Base-by-base conservation (phyloP, 2,888 invertebrate species). In the Arrhopalites spinosus region DNA sequence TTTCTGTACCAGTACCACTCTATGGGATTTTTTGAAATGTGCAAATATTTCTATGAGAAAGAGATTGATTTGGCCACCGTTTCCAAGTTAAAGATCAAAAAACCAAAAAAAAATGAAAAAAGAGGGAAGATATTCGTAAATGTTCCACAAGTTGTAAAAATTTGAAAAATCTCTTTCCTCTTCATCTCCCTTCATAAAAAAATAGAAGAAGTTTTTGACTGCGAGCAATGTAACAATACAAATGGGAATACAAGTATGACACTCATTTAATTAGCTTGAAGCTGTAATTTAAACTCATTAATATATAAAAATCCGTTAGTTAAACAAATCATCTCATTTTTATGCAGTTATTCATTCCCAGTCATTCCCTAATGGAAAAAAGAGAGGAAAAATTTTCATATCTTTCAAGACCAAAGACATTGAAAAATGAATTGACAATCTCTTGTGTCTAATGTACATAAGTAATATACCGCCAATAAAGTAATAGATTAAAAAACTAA, bases 321-420 rank as follows among this genome's bases (percentile, higher is more conserved):
- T 25, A 69, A 69, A 69, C 56, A 69, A 69, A 69, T 69, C 53
- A 53, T 53, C 53, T 27, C 69, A 69, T 69, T 69, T 53, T 47
- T 53, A 56, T 69, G 69, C 53, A 69, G 30, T 30, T 56, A 69
- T 56, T 66, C 66, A 43, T 45, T 20, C 17, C 43, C 20, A 13
- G 20, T 50, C 20, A 50, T 20, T 50, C 15, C 50, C 50, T 17
- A 17, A 15, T 50, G 2, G 2, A 15, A 50, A 50, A 2, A 2
- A 5, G 7, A 11, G 50, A 50, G 2, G 3, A 15, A n/a, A 15
- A 50, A 50, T 50, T 7, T 63, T 30, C 15, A 3, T 29, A 1
- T 27, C 17, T 8, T 36, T 36, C 63, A 63, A 20, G 66, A 43
- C 30, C 15, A 8, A 27, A 47, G 69, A 69, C 69, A 69, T 56